Conservation (phyloP, 2,888 invertebrate species). For the Hemistola chrysoprasaria region DNA sequence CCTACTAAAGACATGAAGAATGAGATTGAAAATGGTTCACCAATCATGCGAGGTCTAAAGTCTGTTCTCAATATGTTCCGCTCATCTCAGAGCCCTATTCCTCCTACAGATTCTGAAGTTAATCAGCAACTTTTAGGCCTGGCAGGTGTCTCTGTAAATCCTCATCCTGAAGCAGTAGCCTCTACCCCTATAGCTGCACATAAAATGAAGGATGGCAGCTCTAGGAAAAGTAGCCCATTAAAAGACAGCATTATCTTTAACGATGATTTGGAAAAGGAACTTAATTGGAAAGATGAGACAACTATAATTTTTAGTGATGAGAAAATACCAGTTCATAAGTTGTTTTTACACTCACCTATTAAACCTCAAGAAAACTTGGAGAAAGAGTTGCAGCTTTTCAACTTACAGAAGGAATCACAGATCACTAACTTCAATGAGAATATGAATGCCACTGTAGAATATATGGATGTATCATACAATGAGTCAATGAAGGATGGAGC, state of each 20-base stretch:
- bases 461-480: slow-evolving; percentile 66
- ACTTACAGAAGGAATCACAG: no score
- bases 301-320: slow-evolving; percentile 65
- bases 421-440: slow-evolving; percentile 25
- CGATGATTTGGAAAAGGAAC: slow-evolving; percentile 67
- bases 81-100: slow-evolving; percentile 69
- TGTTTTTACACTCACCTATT: slow-evolving; percentile 46
- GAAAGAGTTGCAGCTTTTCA: slow-evolving; percentile 17
- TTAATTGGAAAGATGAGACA: slow-evolving; percentile 72
- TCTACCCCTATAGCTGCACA: slow-evolving; percentile 60
- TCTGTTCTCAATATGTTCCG: slow-evolving; percentile 72
- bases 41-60: slow-evolving; percentile 70
- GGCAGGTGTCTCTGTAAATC: slow-evolving; percentile 19
- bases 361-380: slow-evolving; percentile 14
- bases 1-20: slow-evolving; percentile 67
- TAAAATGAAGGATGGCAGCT: slow-evolving; percentile 44
- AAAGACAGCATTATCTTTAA: slow-evolving; percentile 68
- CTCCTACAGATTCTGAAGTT: slow-evolving; percentile 40
- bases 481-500: slow-evolving; percentile 48
- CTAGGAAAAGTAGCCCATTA: slow-evolving; percentile 58
- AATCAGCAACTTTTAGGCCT: slow-evolving; percentile 17
- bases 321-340: slow-evolving; percentile 65
- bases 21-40: slow-evolving; percentile 64
- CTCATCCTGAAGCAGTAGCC: slow-evolving; percentile 33
- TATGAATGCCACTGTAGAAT: slow-evolving; percentile 53